Percentiles rank a stretch among this genome's conserved stretches.
phyloP scores from a whole-genome alignment of 2,113 vertebrate species.

The Carassius auratus region DNA sequence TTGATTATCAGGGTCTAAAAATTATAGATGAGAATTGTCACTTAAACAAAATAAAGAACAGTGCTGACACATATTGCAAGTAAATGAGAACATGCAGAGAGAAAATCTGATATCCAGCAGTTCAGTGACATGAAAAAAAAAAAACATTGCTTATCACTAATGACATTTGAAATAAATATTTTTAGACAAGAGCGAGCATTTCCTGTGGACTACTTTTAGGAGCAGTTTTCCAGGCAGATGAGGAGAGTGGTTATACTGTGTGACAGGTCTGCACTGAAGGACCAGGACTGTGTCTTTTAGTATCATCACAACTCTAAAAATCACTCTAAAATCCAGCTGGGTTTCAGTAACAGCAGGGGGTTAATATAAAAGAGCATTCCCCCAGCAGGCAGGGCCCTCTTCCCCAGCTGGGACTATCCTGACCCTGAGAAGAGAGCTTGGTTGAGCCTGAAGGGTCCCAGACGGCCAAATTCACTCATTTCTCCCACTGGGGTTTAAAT shows the following conservation, averaged over 20 bases:
- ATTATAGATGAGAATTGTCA: not conserved
- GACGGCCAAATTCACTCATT: conserved; percentile 31
- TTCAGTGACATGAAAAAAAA: conserved; percentile 27
- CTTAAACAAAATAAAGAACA: not conserved
- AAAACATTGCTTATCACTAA: not conserved
- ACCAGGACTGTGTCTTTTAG: conserved; percentile 19
- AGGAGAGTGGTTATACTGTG: conserved; percentile 4
- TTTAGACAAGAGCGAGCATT: conserved; percentile 19
- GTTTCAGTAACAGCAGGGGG: conserved; percentile 8
- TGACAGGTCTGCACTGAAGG: conserved; percentile 43
- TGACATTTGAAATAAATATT: conserved; percentile 35
- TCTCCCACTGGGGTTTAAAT: conserved; percentile 40
- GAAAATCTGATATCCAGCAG: conserved; percentile 34
- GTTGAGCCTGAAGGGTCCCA: conserved; percentile 19
- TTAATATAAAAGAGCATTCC: conserved; percentile 36
- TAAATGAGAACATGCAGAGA: not conserved
- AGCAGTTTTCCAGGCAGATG: not conserved
- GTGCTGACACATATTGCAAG: not conserved
- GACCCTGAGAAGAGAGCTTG: conserved; percentile 13
- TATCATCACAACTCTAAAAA: conserved; percentile 13
- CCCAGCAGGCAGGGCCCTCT: conserved; percentile 31
- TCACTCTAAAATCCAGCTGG: conserved; percentile 16
- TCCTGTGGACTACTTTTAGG: conserved; percentile 29
- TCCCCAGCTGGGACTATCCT: conserved; percentile 41
- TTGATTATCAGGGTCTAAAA: not conserved